Conservation (phyloP, 2,888 invertebrate genomes). For the Dioctria linearis region DNA sequence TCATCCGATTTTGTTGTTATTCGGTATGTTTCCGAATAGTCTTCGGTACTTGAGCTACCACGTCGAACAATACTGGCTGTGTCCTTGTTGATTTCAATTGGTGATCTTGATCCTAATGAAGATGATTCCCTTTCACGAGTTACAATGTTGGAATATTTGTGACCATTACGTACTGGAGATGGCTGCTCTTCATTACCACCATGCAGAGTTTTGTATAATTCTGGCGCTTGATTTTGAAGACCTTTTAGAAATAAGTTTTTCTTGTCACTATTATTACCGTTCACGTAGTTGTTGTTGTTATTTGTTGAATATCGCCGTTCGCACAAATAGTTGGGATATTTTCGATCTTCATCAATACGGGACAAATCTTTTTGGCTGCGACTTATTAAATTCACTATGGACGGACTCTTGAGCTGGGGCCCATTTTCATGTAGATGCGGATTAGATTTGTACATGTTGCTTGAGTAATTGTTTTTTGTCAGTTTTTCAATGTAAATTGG, state of each 20-base stretch:
- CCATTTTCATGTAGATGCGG: constrained; percentile 82
- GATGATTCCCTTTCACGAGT: constrained; percentile 61
- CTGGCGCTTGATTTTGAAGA: constrained; percentile 80
- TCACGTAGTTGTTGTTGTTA: constrained; percentile 66
- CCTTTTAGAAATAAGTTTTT: constrained; percentile 80
- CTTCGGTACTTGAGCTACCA: constrained; percentile 79
- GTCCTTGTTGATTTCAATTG: constrained; percentile 69
- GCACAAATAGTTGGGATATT: constrained; percentile 60
- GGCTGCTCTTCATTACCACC: constrained; percentile 73
- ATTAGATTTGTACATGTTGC: constrained; percentile 81
- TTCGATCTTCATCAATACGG: constrained; percentile 72
- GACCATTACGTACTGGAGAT: constrained; percentile 71
- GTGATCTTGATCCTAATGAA: constrained; percentile 69
- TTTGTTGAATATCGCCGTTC: constrained; percentile 59
- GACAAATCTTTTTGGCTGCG: constrained; percentile 86
- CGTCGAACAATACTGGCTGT: constrained; percentile 73
- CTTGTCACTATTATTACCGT: constrained; percentile 73
- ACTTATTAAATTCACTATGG: constrained; percentile 88
- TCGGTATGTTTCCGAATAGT: constrained; percentile 81
- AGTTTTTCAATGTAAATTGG: constrained; percentile 70
- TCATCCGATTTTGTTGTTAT: constrained; percentile 79
- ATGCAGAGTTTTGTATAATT: constrained; percentile 80
- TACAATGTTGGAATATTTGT: constrained; percentile 66
- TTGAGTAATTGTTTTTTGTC: constrained; percentile 69
- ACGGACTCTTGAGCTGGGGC: constrained; percentile 85